phyloP scores from a whole-genome alignment of 2,113 vertebrate species.

The Amazona guildingii region DNA sequence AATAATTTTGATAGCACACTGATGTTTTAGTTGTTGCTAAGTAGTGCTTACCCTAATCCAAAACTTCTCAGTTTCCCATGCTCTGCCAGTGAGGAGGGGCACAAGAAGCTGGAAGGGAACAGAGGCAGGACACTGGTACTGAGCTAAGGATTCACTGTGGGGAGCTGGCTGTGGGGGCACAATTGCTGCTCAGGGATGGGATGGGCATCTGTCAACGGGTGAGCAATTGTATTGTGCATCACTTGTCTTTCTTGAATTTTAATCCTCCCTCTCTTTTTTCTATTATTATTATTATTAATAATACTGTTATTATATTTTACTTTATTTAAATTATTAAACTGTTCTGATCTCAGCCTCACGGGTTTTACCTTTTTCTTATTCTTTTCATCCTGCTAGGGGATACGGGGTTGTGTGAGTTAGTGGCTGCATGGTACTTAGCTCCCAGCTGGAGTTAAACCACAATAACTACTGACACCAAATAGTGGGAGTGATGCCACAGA shows the following conservation, averaged over 20 bases:
- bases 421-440: background rate
- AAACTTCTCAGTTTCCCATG: background rate
- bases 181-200: background rate
- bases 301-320: background rate
- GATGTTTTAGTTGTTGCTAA: background rate
- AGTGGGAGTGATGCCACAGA: background rate
- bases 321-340: background rate
- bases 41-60: background rate
- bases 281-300: background rate
- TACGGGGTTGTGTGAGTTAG: background rate
- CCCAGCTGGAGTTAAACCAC: background rate
- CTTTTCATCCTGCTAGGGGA: background rate
- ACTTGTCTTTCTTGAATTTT: background rate
- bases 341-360: background rate
- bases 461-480: background rate
- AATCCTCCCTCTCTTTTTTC: background rate
- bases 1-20: background rate
- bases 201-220: background rate
- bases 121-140: background rate
- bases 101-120: background rate
- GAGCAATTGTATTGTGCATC: background rate
- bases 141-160: background rate
- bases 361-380: background rate
- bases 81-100: background rate
- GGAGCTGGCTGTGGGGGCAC: background rate